A percentile compares a stretch with the other conserved stretches of the same genome.
These are phyloP conservation scores for Chymomyza amoena DNA, from an alignment of 2,888 invertebrate species.

Conservation along the genomic window DNA sequence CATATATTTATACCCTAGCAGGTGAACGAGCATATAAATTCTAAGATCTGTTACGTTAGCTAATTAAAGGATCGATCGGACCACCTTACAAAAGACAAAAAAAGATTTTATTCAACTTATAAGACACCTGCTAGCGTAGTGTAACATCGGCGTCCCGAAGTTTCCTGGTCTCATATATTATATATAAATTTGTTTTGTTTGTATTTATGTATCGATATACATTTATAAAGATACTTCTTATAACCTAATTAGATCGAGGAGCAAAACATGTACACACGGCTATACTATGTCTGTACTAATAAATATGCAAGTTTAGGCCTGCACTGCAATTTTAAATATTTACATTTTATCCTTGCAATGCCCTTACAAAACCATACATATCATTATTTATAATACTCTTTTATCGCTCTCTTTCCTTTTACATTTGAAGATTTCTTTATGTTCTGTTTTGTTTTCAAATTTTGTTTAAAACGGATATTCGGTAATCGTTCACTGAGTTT, in stretches of 20 bases:
- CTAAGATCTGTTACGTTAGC: too few species aligned
- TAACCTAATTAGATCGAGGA: conserved; percentile 60
- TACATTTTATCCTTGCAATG: conserved; percentile 3
- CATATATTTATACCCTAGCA: background rate
- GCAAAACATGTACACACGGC: conserved; percentile 32
- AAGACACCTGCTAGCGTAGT: background rate
- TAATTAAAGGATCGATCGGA: too few species aligned
- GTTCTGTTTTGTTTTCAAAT: conserved; percentile 26
- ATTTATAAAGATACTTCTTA: conserved; percentile 35
- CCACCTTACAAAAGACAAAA: background rate
- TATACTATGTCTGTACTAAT: conserved; percentile 8
- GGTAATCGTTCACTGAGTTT: conserved; percentile 65
- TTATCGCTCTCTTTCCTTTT: conserved; percentile 20
- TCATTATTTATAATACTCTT: conserved; percentile 6
- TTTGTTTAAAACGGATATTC: conserved; percentile 51
- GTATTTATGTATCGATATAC: conserved; percentile 13
- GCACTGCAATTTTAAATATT: conserved; percentile 16
- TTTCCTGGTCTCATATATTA: background rate
- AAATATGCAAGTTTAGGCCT: conserved; percentile 29
- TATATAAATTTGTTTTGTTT: conserved; percentile 25
- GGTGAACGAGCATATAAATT: background rate
- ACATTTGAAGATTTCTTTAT: conserved; percentile 6
- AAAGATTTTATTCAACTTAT: too few species aligned
- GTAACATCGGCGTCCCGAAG: background rate
- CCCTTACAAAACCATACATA: conserved; percentile 27